Percentiles rank a stretch among this genome's conserved stretches.
These are phyloP conservation scores for Anser brachyrhynchus DNA, from an alignment of 2,113 vertebrate genomes.

Conservation along the genomic window DNA sequence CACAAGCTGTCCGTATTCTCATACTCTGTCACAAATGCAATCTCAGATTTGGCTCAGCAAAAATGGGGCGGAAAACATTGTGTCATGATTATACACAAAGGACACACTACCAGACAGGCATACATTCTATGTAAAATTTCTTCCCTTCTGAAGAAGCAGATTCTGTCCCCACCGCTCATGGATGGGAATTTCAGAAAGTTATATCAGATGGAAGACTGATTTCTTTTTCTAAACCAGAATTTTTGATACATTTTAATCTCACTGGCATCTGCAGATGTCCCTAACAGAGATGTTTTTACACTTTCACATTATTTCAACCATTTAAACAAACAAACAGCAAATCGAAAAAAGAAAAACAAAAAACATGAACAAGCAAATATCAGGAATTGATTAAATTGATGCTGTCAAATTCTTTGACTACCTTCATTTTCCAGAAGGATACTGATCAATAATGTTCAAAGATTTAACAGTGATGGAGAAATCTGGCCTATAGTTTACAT, in stretches of 20 bases:
- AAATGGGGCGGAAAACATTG: rapidly evolving
- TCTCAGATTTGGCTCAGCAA: neutral
- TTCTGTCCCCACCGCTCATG: neutral
- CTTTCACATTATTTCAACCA: neutral
- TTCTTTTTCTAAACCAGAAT: neutral
- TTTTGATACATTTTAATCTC: neutral
- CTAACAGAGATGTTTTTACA: neutral
- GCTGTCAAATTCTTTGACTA: neutral
- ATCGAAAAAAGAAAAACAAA: neutral
- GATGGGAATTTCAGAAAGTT: neutral
- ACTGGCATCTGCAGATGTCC: neutral
- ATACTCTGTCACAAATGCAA: neutral
- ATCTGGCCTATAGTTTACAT: neutral
- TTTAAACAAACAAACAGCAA: neutral
- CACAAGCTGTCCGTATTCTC: neutral
- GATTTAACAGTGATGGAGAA: neutral
- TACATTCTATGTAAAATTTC: neutral
- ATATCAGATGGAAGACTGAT: neutral
- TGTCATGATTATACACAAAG: neutral
- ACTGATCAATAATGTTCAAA: neutral
- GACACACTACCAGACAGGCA: neutral
- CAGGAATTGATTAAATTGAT: constrained; percentile 6
- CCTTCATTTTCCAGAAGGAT: neutral
- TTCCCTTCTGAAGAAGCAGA: neutral
- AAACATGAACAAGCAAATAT: neutral